A percentile compares a stretch with the other conserved stretches of the same genome.
These are phyloP conservation scores for Xenopus borealis DNA, from an alignment of 2,113 vertebrate genomes.

Conservation along the genomic window DNA sequence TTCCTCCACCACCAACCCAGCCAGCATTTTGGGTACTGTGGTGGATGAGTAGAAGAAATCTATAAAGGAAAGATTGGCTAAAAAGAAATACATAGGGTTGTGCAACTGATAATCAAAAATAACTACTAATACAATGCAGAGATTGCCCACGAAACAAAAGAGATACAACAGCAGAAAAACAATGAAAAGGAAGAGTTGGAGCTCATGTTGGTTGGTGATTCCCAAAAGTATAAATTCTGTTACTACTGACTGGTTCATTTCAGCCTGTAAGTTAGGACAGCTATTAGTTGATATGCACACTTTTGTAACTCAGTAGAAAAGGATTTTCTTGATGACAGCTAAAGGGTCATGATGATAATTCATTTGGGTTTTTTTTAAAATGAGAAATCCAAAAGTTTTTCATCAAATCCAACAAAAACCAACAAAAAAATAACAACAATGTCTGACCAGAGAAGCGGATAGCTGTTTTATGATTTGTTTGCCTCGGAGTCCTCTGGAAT, in stretches of 20 bases:
- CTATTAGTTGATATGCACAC: no score
- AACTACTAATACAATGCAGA: slow-evolving; percentile 18
- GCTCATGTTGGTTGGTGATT: slow-evolving; percentile 4
- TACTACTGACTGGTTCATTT: slow-evolving; percentile 3
- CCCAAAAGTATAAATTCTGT: slow-evolving; percentile 30
- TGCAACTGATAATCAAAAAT: slow-evolving; percentile 2
- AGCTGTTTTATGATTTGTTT: no score
- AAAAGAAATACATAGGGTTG: slow-evolving; percentile 35
- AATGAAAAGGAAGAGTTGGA: slow-evolving; percentile 13
- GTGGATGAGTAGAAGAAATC: slow-evolving; percentile 28
- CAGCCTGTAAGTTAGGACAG: no score
- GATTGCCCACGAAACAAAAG: slow-evolving; percentile 17
- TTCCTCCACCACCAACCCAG: slow-evolving; percentile 26
- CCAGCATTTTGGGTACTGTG: slow-evolving; percentile 33
- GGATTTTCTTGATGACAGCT: no score
- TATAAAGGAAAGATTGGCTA: slow-evolving; percentile 29
- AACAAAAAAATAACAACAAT: no score
- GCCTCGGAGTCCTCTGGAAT: no score
- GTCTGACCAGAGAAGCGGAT: no score
- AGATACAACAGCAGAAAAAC: slow-evolving; percentile 24
- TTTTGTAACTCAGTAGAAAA: no score
- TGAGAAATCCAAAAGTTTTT: no score
- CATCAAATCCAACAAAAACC: no score
- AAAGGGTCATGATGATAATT: no score
- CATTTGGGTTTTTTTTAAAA: no score